Evolutionary conservation across 2,888 invertebrate species (phyloP), one percentile per base, ranked within the genome.

Genomic region (Uropetala carovei): DNA sequence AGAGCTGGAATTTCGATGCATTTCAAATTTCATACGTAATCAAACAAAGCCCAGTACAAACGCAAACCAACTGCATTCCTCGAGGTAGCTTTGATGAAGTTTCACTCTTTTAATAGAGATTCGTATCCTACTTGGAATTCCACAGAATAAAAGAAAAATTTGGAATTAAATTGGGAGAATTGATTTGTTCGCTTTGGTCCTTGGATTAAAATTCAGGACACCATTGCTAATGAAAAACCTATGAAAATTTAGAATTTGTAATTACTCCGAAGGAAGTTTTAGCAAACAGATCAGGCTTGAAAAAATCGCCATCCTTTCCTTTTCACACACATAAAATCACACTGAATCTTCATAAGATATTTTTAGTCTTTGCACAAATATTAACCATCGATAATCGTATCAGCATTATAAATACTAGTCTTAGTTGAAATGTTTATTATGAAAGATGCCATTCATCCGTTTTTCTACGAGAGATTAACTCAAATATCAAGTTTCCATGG

Each of bases 171-270:
- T 75, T 75, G 75, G 13, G 22, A 14, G 27, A 75, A 75, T 22
- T 75, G 22, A 75, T 75, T 75, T 75, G 75, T 75, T 22, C 75
- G 4, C 75, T 22, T 75, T 10, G 68, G 68, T 22, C 22, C 68
- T 27, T 14, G 75, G 75, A 75, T 75, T n/a, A 75, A 75, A 75
- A 75, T 75, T 75, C 75, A 75, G 22, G 27, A 14, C 75, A 22
- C 22, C 27, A 75, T 75, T 27, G 75, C 75, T 75, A 75, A 75
- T 75, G 75, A 75, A 75, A n/a, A 75, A 27, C 75, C 3, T 22
- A 75, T 13, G 75, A 75, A 75, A 75, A 75, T 75, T 75, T 75
- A 75, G 75, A 75, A 75, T 22, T 75, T 13, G 75, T 75, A 75
- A 75, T 75, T 75, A 75, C 75, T 75, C 75, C 13, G 75, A 75